Conservation (phyloP, 2,888 invertebrate species). For the Aphodius granarius region DNA sequence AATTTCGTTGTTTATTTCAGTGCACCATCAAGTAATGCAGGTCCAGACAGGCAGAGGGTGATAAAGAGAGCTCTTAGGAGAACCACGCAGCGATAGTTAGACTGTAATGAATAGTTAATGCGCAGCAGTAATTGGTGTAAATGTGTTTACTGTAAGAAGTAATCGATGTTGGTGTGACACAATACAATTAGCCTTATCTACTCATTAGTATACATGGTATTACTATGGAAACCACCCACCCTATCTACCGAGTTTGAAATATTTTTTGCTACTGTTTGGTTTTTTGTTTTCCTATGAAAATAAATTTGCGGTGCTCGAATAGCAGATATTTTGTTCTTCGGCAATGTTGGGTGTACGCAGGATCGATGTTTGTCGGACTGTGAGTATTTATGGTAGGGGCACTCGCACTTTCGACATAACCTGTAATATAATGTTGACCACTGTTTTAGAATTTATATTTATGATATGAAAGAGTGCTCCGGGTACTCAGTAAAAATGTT, state of each 20-base stretch:
- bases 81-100: slow-evolving; percentile 47
- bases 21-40: slow-evolving; percentile 38
- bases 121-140: slow-evolving; percentile 14
- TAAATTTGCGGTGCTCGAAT: slow-evolving; percentile 16
- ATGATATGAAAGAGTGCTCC: slow-evolving; percentile 30
- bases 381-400: slow-evolving; percentile 32
- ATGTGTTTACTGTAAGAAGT: slow-evolving; percentile 13
- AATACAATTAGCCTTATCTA: slow-evolving; percentile 30
- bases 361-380: slow-evolving; percentile 26
- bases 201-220: slow-evolving; percentile 19
- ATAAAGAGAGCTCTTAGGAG: slow-evolving; percentile 56
- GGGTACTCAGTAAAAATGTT: slow-evolving; percentile 33
- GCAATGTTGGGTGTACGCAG: slow-evolving; percentile 31
- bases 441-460: slow-evolving; percentile 36
- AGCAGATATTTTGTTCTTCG: slow-evolving; percentile 6
- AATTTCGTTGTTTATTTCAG: slow-evolving; percentile 34
- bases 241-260: background rate
- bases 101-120: slow-evolving; percentile 6
- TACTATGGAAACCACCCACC: background rate
- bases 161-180: slow-evolving; percentile 28
- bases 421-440: slow-evolving; percentile 42
- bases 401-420: slow-evolving; percentile 34
- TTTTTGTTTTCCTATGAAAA: background rate
- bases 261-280: background rate
- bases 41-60: slow-evolving; percentile 46